Base-by-base conservation (phyloP, 2,113 vertebrate genomes). In the Aspidoscelis tigris region DNA sequence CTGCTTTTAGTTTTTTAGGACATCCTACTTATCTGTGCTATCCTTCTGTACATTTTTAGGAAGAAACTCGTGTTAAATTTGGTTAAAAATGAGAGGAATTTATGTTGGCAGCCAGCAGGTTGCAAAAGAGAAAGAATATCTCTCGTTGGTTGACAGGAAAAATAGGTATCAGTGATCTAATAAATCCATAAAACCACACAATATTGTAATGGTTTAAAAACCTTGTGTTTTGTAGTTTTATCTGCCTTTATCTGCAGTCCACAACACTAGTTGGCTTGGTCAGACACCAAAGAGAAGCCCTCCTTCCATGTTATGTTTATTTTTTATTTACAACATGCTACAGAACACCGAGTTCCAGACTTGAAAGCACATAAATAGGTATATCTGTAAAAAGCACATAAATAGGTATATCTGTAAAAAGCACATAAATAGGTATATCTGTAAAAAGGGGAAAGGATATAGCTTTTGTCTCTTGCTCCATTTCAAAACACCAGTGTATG, bases 151-250 rank as follows among this genome's bases (percentile, higher is more conserved):
- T 74, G 0, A 11, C 88, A 90, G 78, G 90, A 88, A 93, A 94
- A 93, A 80, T 89, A 88, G 85, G 89, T 90, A 90, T 72, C 2
- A 0, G 87, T 82, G 89, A 90, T 69, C 83, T 65, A 91, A 90
- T 86, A 53, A 5, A 87, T 88, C 61, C 80, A 50, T 11, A 2
- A 69, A 75, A 78, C 66, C 11, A 12, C 12, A 0, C 0, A 3
- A 9, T 18, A n/a, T 78, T 33, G 5, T 10, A 69, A 85, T 85
- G 74, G 43, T 83, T 24, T 14, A 11, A 33, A 83, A 81, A 88
- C 64, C 2, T 0, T 83, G 85, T 80, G 82, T 76, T 66, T 75
- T 79, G 22, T 78, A 79, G 24, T 44, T n/a, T 47, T 18, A 69
- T 78, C 43, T 64, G 16, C 80, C 50, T 16, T 58, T 58, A 11